Conservation (phyloP, 2,113 vertebrate genomes). For the Sinocyclocheilus maitianheensis region DNA sequence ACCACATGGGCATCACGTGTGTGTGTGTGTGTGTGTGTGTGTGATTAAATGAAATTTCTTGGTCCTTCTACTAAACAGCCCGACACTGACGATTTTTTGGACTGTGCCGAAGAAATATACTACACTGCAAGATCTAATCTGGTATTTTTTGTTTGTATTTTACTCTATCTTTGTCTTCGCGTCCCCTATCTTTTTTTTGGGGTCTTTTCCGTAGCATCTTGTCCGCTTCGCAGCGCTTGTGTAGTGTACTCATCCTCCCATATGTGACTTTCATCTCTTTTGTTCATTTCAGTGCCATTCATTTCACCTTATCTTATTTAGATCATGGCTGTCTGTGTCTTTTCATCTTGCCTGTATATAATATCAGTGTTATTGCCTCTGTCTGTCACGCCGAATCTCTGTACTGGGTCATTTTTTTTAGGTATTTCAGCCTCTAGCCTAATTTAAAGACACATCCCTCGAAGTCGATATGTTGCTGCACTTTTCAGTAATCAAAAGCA, state of each 20-base stretch:
- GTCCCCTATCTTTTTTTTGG: background rate
- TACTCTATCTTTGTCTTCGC: conserved; percentile 41
- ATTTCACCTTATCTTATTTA: conserved; percentile 3
- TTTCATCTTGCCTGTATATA: conserved; percentile 20
- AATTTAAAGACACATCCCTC: conserved; percentile 8
- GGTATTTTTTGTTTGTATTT: conserved; percentile 78
- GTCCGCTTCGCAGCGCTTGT: conserved; percentile 13
- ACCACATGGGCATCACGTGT: conserved; percentile 59
- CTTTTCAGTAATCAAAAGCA: conserved; percentile 38
- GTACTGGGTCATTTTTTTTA: conserved; percentile 5
- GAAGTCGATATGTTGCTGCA: conserved; percentile 4
- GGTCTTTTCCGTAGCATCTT: conserved; percentile 23
- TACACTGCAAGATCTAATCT: conserved; percentile 94
- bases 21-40: conserved; percentile 70
- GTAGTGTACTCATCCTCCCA: conserved; percentile 32
- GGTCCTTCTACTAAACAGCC: conserved; percentile 85
- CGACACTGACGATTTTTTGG: conserved; percentile 87
- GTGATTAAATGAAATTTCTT: conserved; percentile 84
- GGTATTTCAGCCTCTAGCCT: conserved; percentile 12
- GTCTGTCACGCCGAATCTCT: conserved; percentile 4
- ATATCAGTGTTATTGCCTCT: conserved; percentile 17
- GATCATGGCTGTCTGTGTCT: conserved; percentile 2
- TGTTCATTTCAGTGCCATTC: background rate
- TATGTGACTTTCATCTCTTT: conserved; percentile 19
- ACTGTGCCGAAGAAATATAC: conserved; percentile 91